Percentiles rank a stretch among this genome's conserved stretches.
Evolutionary conservation across 2,888 invertebrate species (phyloP).

Genomic region (Zeuzera pyrina): DNA sequence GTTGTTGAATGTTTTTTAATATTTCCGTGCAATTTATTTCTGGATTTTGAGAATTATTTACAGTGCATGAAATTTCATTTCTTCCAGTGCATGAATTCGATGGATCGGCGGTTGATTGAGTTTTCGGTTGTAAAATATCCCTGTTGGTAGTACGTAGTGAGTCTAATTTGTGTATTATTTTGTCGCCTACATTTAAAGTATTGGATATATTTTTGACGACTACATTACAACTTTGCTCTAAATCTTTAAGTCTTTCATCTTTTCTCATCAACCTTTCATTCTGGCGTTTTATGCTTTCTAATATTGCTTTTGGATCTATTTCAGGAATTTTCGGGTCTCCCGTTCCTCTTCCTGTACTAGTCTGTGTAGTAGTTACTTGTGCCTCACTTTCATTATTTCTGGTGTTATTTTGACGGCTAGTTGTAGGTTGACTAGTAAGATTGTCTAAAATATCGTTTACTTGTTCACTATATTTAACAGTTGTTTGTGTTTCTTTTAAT

Average conservation of each 20-base stretch:
- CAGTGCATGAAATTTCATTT: no score
- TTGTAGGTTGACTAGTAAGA: slow-evolving; percentile 26
- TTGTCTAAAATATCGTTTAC: slow-evolving; percentile 27
- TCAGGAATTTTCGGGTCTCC: slow-evolving; percentile 22
- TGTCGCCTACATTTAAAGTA: no score
- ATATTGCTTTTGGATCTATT: slow-evolving; percentile 8
- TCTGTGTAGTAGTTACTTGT: slow-evolving; percentile 30
- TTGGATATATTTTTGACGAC: neutral
- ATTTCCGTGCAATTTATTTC: slow-evolving; percentile 9
- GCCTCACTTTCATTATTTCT: slow-evolving; percentile 3
- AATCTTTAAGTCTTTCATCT: slow-evolving; percentile 30
- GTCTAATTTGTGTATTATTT: no score
- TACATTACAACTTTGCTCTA: slow-evolving; percentile 20
- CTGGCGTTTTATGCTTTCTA: slow-evolving; percentile 29
- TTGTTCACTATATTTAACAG: slow-evolving; percentile 23
- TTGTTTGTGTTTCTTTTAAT: slow-evolving; percentile 25
- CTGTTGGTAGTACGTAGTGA: no score
- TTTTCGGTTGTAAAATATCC: no score
- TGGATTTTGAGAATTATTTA: slow-evolving; percentile 1
- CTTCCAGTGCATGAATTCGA: no score
- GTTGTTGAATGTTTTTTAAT: slow-evolving; percentile 25
- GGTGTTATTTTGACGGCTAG: slow-evolving; percentile 14
- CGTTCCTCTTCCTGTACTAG: slow-evolving; percentile 32
- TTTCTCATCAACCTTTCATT: slow-evolving; percentile 29
- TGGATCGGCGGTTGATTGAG: no score